Evolutionary conservation across 2,797 vertebrate genomes (phyloP), one percentile per base, ranked within the genome.

Genomic region (Ctenochaetus hawaiiensis): DNA sequence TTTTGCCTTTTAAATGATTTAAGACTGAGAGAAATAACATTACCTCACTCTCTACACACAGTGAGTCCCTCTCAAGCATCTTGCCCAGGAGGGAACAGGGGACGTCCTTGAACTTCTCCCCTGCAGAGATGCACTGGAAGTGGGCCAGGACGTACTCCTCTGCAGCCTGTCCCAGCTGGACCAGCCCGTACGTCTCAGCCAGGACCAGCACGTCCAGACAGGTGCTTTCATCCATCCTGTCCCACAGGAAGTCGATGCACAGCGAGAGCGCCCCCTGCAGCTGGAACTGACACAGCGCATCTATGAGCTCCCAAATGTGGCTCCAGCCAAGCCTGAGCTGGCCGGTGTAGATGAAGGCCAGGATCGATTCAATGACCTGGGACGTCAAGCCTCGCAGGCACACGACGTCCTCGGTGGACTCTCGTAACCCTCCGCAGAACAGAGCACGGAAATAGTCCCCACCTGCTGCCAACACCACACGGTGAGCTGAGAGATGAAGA

Each of bases 281-380:
- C 81, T 94, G 95, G 87, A 96, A 96, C 72, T 90, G 94, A 65
- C 94, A 72, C 23, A 94, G 92, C 5, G 93, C 94, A 87, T 91
- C 91, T 0, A 94, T 92, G 0, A 95, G 93, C 62, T 95, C 94
- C 84, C 95, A 93, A 14, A 96, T 87, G 5, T 64, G 44, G 2
- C 84, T 62, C 95, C 95, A 95, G 0, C 89, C 75, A 30, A 95
- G 94, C 0, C 47, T 30, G 51, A 78, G 75, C 34, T 78, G 53
- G 6, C 69, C 74, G 0, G 44, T 66, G 59, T 81, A 80, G 54
- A 81, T 62, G 51, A 77, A 77, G 18, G 11, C 1, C 5, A 82
- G 43, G 1, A 82, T 80, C 66, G 69, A 74, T 72, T 85, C 47
- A 13, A 72, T 65, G 26, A 83, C 45, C 52, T 57, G 49, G 30